A percentile compares a stretch with the other conserved stretches of the same genome.
Evolutionary conservation across 1,140 invertebrate species (phyloP).

Genomic region (Zaprionus inermis): DNA sequence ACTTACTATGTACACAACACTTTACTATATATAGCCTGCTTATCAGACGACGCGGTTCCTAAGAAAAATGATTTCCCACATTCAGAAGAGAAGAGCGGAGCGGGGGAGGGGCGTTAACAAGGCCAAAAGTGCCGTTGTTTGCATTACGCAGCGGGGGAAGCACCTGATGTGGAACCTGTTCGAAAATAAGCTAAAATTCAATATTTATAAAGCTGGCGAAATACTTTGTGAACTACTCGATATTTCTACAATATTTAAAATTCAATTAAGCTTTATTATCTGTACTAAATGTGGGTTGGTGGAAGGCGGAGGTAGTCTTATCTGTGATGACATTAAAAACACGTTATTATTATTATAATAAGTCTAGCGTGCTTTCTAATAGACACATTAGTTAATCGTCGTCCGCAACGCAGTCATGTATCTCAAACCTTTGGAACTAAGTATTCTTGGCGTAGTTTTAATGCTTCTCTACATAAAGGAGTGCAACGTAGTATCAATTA

Average conservation of each 20-base stretch:
- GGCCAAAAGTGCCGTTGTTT: conserved; percentile 51
- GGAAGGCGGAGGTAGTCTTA: neutral
- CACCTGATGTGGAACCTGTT: conserved; percentile 47
- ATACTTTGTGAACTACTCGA: conserved; percentile 11
- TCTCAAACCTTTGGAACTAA: neutral
- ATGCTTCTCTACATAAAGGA: neutral
- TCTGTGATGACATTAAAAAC: neutral
- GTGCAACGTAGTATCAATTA: neutral
- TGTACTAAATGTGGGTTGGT: neutral
- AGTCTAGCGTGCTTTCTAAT: neutral
- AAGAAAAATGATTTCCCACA: conserved; percentile 51
- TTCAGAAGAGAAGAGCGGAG: neutral
- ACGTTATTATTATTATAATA: neutral
- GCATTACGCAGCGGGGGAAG: conserved; percentile 53
- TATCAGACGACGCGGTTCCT: conserved; percentile 63
- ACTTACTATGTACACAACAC: conserved; percentile 5
- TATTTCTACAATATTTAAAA: conserved; percentile 9
- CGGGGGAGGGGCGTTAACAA: neutral
- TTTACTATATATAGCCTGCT: conserved; percentile 20
- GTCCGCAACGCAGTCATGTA: neutral
- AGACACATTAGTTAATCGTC: neutral
- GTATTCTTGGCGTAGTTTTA: neutral
- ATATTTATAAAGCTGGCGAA: conserved; percentile 49
- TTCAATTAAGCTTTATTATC: neutral
- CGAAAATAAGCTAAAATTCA: conserved; percentile 23